A percentile compares a stretch with the other conserved stretches of the same genome.
Evolutionary conservation across 2,113 vertebrate species (phyloP).

Genomic region (Xyrauchen texanus): DNA sequence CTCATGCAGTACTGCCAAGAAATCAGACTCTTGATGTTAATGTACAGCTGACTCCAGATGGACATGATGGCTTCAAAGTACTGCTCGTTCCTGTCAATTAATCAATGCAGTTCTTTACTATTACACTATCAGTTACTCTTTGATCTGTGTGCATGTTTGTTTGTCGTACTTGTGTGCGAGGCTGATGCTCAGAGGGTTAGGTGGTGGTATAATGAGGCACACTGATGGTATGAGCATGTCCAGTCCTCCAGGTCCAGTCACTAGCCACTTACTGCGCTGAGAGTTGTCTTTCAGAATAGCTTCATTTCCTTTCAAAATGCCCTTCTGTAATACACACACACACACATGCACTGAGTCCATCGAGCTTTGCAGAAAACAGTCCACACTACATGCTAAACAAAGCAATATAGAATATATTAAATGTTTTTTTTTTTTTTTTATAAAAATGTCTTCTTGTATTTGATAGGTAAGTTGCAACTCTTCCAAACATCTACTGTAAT

Average conservation of each 20-base stretch:
- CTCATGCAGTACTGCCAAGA: constrained; percentile 95
- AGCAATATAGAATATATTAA: too few species aligned
- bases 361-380: too few species aligned
- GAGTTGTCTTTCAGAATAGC: constrained; percentile 94
- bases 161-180: constrained; percentile 84
- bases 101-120: background rate
- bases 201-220: constrained; percentile 90
- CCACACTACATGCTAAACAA: too few species aligned
- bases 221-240: constrained; percentile 96
- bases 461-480: too few species aligned
- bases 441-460: too few species aligned
- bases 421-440: too few species aligned
- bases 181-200: constrained; percentile 84
- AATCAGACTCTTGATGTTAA: constrained; percentile 97
- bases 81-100: constrained; percentile 84
- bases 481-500: too few species aligned
- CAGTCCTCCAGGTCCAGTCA: constrained; percentile 92
- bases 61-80: constrained; percentile 92
- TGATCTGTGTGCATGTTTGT: constrained; percentile 3
- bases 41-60: constrained; percentile 93
- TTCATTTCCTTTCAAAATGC: constrained; percentile 86
- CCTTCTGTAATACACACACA: constrained; percentile 75
- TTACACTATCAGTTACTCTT: background rate
- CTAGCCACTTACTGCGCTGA: constrained; percentile 95
- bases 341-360: too few species aligned